Conservation (phyloP, 2,797 vertebrate species). For the Buceros bicornis region DNA sequence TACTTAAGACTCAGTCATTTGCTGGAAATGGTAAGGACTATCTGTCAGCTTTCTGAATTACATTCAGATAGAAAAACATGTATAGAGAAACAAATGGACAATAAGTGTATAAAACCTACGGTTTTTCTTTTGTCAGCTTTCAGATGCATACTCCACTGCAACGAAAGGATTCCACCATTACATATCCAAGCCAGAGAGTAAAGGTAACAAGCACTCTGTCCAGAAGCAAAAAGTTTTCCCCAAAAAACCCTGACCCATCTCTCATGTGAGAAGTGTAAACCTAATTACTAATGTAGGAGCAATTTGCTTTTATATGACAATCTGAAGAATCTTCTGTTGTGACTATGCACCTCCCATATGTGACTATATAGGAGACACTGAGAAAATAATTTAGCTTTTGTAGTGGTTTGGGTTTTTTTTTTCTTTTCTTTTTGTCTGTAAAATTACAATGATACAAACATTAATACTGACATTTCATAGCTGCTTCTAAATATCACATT, state of each 20-base stretch:
- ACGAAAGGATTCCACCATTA: neutral
- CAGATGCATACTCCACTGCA: neutral
- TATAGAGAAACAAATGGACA: neutral
- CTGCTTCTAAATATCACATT: constrained; percentile 29
- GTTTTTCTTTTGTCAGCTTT: constrained; percentile 47
- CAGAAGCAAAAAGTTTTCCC: neutral
- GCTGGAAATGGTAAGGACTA: constrained; percentile 22
- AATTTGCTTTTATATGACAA: constrained; percentile 43
- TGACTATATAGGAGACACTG: constrained; percentile 27
- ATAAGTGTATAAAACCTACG: neutral
- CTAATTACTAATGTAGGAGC: constrained; percentile 7
- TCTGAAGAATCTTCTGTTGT: constrained; percentile 18
- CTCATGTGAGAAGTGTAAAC: neutral
- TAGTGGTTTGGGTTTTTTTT: neutral
- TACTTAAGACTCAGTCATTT: constrained; percentile 49
- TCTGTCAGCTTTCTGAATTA: constrained; percentile 48
- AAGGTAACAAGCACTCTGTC: neutral
- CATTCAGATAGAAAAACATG: neutral
- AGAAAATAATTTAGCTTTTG: neutral
- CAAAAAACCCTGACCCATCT: neutral
- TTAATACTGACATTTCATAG: constrained; percentile 39
- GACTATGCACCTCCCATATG: constrained; percentile 21
- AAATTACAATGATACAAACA: neutral
- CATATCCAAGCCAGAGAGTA: neutral
- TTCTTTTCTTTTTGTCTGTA: neutral